Base-by-base conservation (phyloP, 2,113 vertebrate genomes). In the Chaetodon trifascialis region DNA sequence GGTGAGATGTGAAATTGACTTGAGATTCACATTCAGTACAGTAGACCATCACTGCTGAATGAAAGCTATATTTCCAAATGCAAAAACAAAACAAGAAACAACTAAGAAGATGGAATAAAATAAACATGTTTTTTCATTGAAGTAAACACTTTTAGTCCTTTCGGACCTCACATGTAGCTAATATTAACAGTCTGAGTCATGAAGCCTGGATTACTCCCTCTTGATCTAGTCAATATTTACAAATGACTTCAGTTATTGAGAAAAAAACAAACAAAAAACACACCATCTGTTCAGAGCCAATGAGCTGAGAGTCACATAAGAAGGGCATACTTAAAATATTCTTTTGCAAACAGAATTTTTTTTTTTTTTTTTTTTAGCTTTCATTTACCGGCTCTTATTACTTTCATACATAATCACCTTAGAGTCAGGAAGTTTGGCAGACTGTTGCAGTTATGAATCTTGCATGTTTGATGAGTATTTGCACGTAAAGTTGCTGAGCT, bases 181-280 rank as follows among this genome's bases (percentile, higher is more conserved):
- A 88, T 82, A 83, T 84, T 89, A 75, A 87, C 11, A 30, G 9
- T 74, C 17, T 86, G 30, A 77, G 56, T 82, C 60, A 72, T 34
- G 4, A 17, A 23, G 34, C 19, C n/a, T n/a, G 14, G 15, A 40
- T 64, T 9, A 30, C 14, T 42, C 42, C 49, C 0, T 36, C 34
- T 68, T 74, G 65, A 68, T 74, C 14, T 15, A 1, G 79, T 82
- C 73, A 87, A 76, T 82, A 86, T 85, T 88, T 70, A 40, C 44
- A 66, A 76, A 78, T 25, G 9, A 63, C 44, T 60, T 75, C 2
- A 72, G 16, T 56, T 15, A 44, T 1, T 36, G 40, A 36, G 54
- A 49, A 23, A 65, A 19, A 68, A 82, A 1, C 55, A 47, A 65
- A 2, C 16, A 64, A 42, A 16, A 54, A 14, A 4, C 40, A 21